A percentile compares a stretch with the other conserved stretches of the same genome.
Evolutionary conservation across 30 jellyfish, hydroid and myxozoan genomes (phyloP).

Genomic region (Turritopsis dohrnii): DNA sequence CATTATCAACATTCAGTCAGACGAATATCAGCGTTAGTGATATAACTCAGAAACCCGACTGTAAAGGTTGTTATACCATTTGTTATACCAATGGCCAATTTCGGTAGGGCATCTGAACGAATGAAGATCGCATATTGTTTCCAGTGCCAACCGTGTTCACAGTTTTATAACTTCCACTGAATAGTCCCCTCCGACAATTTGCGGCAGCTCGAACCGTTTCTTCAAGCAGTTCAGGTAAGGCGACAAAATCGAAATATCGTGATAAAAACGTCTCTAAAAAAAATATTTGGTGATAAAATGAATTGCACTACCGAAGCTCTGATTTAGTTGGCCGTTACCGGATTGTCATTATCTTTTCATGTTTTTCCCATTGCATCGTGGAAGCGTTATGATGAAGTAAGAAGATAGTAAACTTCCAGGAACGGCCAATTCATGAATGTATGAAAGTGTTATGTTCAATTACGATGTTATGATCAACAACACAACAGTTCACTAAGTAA

Average conservation of each 20-base stretch:
- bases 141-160: neutral
- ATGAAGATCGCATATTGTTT: neutral
- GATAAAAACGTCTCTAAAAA: slow-evolving; percentile 1
- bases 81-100: no score
- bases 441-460: no score
- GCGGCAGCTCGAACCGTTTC: neutral
- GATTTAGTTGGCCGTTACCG: no score
- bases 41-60: no score
- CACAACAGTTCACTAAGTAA: no score
- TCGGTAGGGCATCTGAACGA: neutral
- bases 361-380: neutral
- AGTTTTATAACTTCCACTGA: neutral
- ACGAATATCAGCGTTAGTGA: no score
- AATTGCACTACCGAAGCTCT: no score
- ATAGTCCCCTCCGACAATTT: neutral
- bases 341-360: no score
- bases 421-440: neutral
- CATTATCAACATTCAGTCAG: no score
- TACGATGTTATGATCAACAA: no score
- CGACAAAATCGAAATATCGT: slow-evolving; percentile 1
- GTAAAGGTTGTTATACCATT: no score
- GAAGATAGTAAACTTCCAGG: neutral
- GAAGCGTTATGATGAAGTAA: neutral
- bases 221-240: slow-evolving; percentile 19
- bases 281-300: neutral